Evolutionary conservation across 1,140 invertebrate genomes (phyloP).

Genomic region (Drosophila punjabiensis): DNA sequence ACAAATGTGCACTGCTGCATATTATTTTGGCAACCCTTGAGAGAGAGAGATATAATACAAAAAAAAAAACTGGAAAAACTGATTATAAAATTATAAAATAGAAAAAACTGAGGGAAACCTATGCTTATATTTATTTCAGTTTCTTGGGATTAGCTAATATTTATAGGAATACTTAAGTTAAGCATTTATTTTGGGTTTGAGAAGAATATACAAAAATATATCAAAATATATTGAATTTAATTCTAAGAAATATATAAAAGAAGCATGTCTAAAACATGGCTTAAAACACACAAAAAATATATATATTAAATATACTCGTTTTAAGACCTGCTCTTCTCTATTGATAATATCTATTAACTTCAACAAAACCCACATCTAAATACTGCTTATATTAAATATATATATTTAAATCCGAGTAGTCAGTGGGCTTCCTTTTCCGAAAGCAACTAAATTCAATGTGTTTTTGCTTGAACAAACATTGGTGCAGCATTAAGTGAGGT

Average conservation of each 20-base stretch:
- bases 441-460: slow-evolving; percentile 52
- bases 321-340: too few relatives aligned
- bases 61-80: neutral
- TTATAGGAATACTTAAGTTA: neutral
- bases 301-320: too few relatives aligned
- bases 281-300: too few relatives aligned
- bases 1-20: slow-evolving; percentile 3
- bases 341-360: neutral
- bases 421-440: slow-evolving; percentile 16
- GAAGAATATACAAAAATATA: neutral
- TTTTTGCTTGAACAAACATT: slow-evolving; percentile 43
- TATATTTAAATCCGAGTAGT: slow-evolving; percentile 12
- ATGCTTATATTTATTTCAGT: neutral
- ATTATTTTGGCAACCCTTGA: slow-evolving; percentile 1
- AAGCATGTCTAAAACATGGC: too few relatives aligned
- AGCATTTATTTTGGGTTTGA: neutral
- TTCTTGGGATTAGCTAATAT: neutral
- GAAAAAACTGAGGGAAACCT: neutral
- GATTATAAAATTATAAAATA: neutral
- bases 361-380: neutral
- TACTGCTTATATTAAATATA: neutral
- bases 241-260: too few relatives aligned
- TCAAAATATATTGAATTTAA: too few relatives aligned
- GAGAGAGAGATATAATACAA: neutral
- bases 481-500: slow-evolving; percentile 26